These are phyloP conservation scores for Drosophila diplacantha DNA, from an alignment of 2,888 invertebrate genomes.

Conservation along the genomic window DNA sequence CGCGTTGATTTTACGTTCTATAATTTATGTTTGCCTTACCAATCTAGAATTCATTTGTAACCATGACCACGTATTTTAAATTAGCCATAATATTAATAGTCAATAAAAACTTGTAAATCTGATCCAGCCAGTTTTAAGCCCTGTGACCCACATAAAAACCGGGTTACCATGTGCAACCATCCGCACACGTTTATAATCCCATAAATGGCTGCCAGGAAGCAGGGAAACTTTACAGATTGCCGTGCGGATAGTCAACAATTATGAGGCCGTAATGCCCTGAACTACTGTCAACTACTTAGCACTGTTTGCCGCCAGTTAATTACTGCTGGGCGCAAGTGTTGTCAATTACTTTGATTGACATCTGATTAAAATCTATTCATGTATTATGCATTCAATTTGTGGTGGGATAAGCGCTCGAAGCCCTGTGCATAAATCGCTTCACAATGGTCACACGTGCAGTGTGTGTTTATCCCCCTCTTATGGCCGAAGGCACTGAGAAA, in stretches of 20 bases:
- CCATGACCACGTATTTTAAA: neutral
- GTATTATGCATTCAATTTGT: conserved; percentile 46
- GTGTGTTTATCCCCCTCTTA: neutral
- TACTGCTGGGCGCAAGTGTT: conserved; percentile 9
- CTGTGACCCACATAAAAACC: conserved; percentile 3
- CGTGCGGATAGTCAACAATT: conserved; percentile 1
- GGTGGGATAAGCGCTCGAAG: conserved; percentile 35
- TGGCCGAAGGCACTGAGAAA: neutral
- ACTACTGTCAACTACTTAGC: conserved; percentile 14
- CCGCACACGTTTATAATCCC: conserved; percentile 1
- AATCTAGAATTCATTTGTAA: neutral
- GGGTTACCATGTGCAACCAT: neutral
- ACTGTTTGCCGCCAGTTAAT: conserved; percentile 14
- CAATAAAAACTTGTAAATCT: conserved; percentile 1
- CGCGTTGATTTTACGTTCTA: neutral
- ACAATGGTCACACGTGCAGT: conserved; percentile 7
- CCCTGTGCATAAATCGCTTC: conserved; percentile 41
- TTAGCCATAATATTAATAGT: neutral
- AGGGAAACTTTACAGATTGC: conserved; percentile 6
- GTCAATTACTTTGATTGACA: conserved; percentile 51
- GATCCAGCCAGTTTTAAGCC: neutral
- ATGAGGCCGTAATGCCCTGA: neutral
- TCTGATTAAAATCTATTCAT: conserved; percentile 46
- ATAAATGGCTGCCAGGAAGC: neutral
- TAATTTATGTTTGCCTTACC: neutral